These are phyloP conservation scores for Phthorimaea operculella DNA, from an alignment of 1,140 invertebrate genomes.

Conservation along the genomic window DNA sequence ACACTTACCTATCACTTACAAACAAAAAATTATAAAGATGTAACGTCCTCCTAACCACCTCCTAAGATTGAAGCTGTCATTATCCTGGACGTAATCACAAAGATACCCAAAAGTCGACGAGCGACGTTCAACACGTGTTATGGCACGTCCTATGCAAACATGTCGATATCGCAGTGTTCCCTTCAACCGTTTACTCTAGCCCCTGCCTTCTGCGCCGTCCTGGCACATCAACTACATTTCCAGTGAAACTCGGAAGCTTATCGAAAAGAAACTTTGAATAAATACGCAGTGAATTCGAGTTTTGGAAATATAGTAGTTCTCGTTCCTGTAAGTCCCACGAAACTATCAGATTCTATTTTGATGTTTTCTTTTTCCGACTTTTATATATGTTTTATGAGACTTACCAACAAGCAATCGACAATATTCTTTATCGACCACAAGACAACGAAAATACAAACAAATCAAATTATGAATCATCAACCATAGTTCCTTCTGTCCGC, in stretches of 20 bases:
- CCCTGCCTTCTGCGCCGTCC: neutral
- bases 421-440: neutral
- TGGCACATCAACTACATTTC: conserved; percentile 1
- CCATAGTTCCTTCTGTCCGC: neutral
- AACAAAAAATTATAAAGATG: conserved; percentile 1
- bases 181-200: conserved; percentile 55
- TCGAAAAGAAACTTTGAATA: neutral
- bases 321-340: neutral
- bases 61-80: conserved; percentile 19
- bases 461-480: neutral
- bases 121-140: conserved; percentile 15
- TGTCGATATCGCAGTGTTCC: conserved; percentile 44
- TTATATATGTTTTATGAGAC: neutral
- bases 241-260: neutral
- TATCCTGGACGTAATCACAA: conserved; percentile 26
- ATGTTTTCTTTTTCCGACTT: neutral
- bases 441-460: neutral
- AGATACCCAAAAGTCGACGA: conserved; percentile 10
- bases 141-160: conserved; percentile 25
- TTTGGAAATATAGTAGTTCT: neutral
- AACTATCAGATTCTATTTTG: neutral
- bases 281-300: too few relatives aligned
- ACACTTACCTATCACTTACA: conserved; percentile 2
- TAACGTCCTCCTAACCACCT: conserved; percentile 1
- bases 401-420: neutral